phyloP scores from a whole-genome alignment of 2,113 vertebrate species.

The Cryptomyrus ogoouensis region DNA sequence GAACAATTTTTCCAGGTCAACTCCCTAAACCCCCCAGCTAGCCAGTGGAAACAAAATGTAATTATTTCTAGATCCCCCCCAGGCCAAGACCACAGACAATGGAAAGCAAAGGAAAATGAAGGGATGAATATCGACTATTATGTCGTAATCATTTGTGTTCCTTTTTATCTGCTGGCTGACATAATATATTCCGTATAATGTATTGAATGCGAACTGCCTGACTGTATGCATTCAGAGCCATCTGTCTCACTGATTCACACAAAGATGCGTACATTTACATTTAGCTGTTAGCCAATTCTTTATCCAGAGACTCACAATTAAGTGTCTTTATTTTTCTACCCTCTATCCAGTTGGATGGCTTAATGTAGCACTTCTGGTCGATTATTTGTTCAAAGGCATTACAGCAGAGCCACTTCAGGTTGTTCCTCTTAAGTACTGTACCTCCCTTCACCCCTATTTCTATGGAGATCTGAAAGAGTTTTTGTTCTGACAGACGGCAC shows the following conservation, averaged over 20 bases:
- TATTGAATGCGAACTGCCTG: background rate
- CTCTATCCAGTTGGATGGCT: background rate
- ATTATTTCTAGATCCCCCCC: background rate
- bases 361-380: background rate
- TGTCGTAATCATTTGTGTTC: background rate
- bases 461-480: background rate
- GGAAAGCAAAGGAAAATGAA: background rate
- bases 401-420: background rate
- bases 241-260: background rate
- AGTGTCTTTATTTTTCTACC: background rate
- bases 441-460: background rate
- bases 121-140: background rate
- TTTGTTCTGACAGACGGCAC: constrained; percentile 65
- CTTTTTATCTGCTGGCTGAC: background rate
- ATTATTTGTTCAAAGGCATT: background rate
- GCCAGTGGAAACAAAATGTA: background rate
- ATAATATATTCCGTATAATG: background rate
- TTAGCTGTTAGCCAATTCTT: background rate
- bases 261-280: background rate
- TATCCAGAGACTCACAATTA: background rate
- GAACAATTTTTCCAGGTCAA: background rate
- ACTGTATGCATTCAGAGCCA: background rate
- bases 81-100: background rate
- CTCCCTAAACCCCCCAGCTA: background rate
- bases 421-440: background rate